Conservation (phyloP, 2,113 vertebrate species). For the Callithrix jacchus region DNA sequence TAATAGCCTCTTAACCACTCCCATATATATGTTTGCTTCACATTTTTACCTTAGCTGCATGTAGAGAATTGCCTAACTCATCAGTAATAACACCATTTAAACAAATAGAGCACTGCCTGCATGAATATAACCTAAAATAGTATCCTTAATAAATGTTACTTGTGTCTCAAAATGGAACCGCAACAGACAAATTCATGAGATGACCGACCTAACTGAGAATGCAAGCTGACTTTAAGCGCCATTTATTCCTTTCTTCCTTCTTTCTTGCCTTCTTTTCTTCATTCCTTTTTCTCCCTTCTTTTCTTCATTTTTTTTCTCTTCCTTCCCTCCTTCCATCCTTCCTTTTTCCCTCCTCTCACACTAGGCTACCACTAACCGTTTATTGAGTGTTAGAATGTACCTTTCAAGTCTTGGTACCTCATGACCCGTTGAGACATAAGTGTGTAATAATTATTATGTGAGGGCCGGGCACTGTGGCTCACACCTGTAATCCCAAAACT, state of each 20-base stretch:
- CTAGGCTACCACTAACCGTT: not conserved
- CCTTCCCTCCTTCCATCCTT: not conserved
- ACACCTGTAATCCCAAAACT: too few species aligned
- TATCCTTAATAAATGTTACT: not conserved
- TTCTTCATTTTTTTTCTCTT: not conserved
- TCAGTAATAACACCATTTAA: not conserved
- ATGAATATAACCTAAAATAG: conserved; percentile 39
- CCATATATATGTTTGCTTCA: not conserved
- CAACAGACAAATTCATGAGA: not conserved
- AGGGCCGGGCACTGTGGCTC: too few species aligned
- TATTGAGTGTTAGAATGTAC: not conserved
- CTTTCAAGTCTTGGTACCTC: not conserved
- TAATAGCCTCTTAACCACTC: not conserved
- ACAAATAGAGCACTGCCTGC: conserved; percentile 7
- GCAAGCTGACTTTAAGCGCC: not conserved
- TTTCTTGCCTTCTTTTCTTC: not conserved
- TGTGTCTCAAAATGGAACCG: conserved; percentile 38
- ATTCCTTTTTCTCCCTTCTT: not conserved
- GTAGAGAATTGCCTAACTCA: conserved; percentile 3
- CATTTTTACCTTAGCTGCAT: conserved; percentile 1
- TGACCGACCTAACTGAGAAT: conserved; percentile 36
- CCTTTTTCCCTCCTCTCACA: not conserved
- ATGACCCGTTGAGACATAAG: not conserved
- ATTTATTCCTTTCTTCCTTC: not conserved
- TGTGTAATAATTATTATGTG: not conserved